Evolutionary conservation across 2,113 vertebrate species (phyloP).

Genomic region (Nothocercus nigrocapillus): DNA sequence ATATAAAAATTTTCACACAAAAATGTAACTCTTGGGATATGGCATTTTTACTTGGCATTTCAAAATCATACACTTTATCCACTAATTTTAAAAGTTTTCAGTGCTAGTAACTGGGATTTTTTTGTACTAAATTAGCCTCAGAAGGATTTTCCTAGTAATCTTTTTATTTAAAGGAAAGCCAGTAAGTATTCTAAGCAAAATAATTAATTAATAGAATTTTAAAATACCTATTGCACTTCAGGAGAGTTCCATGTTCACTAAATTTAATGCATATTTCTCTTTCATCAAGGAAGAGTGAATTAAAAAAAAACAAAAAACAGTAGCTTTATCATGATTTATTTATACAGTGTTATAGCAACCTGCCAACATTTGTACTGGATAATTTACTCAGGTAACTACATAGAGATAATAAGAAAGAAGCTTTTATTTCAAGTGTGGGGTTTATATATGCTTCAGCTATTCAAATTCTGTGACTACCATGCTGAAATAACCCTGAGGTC

Average conservation of each 20-base stretch:
- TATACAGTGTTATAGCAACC: not conserved
- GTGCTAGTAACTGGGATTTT: not conserved
- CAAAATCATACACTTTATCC: not conserved
- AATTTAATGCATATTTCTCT: not conserved
- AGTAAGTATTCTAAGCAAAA: not conserved
- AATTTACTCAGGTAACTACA: not conserved
- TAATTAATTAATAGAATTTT: not conserved
- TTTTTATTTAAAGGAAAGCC: not conserved
- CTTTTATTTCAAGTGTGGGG: not conserved
- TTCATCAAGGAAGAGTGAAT: not conserved
- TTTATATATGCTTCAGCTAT: not conserved
- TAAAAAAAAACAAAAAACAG: not conserved
- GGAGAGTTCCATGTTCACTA: not conserved
- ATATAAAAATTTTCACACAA: slow-evolving; percentile 2
- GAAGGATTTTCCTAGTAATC: not conserved
- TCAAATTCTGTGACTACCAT: not conserved
- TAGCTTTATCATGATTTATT: not conserved
- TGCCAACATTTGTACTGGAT: not conserved
- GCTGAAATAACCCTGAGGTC: not conserved
- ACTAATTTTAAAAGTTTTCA: not conserved
- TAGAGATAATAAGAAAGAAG: not conserved
- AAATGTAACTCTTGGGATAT: not conserved
- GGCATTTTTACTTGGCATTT: not conserved
- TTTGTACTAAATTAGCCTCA: not conserved
- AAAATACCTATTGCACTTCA: not conserved